Base-by-base conservation (phyloP, 2,888 invertebrate genomes). In the Cerceris ruficornis region DNA sequence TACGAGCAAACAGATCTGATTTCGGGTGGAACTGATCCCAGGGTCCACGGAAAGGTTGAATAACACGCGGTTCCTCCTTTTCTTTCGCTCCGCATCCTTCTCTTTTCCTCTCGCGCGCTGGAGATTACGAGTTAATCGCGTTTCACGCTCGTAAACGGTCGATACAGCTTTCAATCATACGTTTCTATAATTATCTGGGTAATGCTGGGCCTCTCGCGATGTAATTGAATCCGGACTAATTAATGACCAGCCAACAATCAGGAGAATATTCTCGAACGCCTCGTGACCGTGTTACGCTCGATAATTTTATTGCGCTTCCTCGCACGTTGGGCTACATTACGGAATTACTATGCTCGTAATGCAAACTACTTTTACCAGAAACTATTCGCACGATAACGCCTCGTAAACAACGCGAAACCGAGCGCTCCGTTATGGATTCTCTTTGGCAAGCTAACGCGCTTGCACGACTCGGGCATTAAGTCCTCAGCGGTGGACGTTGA, bases 241-340 rank as follows among this genome's bases (percentile, higher is more conserved):
- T 77, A 75, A 77, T 14, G 58, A 50, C 46, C 54, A 74, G 66
- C 49, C 52, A 70, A 77, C 70, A 74, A 74, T 77, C 58, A 15
- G 52, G 2, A 52, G 71, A 50, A n/a, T 46, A 39, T 14, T 58
- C 58, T 46, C 7, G 9, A 55, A 14, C 15, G 50, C 42, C 41
- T 14, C 62, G 61, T 54, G 65, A 42, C 49, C 68, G 58, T 49
- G 66, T 59, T 72, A 57, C 69, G 60, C 39, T 43, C 55, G 64
- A 14, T 52, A 57, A 75, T 57, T 62, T 66, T 41, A 7, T 46
- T 28, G 17, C 28, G 46, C 41, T 43, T 62, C 62, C 69, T 57
- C 57, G 61, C 43, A 0, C 42, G 6, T 39, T 9, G 14, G 17
- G 6, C 14, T 41, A 14, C 57, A 15, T 73, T 50, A 49, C 15